Base-by-base conservation (phyloP, 2,888 invertebrate species). In the Carabus problematicus region DNA sequence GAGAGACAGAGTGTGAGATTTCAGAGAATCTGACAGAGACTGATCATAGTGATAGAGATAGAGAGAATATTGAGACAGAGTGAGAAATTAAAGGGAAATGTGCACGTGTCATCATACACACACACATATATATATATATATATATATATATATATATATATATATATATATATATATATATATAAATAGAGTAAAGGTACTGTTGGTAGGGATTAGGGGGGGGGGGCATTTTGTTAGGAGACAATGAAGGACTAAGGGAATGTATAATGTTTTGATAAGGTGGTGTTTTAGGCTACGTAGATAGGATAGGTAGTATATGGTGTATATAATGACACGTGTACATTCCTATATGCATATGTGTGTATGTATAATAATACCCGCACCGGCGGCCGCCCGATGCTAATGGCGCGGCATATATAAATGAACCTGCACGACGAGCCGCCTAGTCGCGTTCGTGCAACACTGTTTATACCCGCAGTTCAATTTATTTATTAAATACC, bases 381-480 rank as follows among this genome's bases (percentile, higher is more conserved):
- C 29, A 19, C 9, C 59, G 39, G 40, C 58, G 58, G 29, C 47
- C 54, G 59, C 67, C 56, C 18, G 47, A 69, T 69, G 69, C 62
- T 62, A 61, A 69, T 69, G 60, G 52, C 47, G 56, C 62, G 69
- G 55, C 61, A 39, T 61, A 29, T 61, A 45, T 16, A 19, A 29
- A 29, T 29, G 42, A 41, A 12, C 47, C n/a, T 61, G 49, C 47
- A 61, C 47, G 61, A 19, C 59, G 41, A 39, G 59, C 59, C 45
- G 47, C 49, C 60, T 16, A 41, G 19, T 29, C 16, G n/a, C 40
- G 19, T 14, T n/a, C 59, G 43, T 61, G 39, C 61, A 14, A 47
- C 8, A 47, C 45, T 56, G 11, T 67, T 62, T 69, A 76, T 77
- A 78, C 78, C 77, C 79, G 78, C 77, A 76, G 73, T 78, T 78